Conservation (phyloP, 2,888 invertebrate species). For the Glomeris marginata region DNA sequence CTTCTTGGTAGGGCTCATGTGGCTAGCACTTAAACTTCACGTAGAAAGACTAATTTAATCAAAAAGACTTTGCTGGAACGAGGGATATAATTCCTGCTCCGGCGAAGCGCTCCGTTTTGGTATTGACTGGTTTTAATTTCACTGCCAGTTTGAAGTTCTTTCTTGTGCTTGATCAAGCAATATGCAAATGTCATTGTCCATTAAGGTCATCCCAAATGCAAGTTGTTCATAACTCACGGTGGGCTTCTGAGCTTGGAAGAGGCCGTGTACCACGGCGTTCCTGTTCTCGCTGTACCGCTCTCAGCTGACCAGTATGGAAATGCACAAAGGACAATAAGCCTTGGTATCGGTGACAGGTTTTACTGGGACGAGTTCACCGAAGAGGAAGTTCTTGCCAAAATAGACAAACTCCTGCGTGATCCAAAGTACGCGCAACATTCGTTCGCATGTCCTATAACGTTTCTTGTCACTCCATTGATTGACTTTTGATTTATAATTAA, state of each 20-base stretch:
- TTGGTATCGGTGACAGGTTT: not conserved
- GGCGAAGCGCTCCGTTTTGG: too few species aligned
- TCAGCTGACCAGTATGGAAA: not conserved
- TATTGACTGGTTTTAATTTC: too few species aligned
- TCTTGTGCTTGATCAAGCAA: too few species aligned
- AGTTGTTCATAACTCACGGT: slow-evolving; percentile 2
- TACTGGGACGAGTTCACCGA: not conserved
- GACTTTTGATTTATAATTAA: too few species aligned
- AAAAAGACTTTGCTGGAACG: too few species aligned
- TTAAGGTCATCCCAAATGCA: not conserved
- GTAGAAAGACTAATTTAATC: too few species aligned
- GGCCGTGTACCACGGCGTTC: slow-evolving; percentile 1
- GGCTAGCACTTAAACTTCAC: too few species aligned
- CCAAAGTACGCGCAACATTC: not conserved
- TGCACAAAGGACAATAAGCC: not conserved
- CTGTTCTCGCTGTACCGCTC: not conserved
- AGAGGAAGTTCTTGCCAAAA: not conserved
- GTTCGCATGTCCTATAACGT: not conserved
- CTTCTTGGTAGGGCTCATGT: not conserved
- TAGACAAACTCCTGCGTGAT: not conserved
- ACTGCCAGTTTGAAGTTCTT: too few species aligned
- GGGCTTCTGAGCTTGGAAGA: slow-evolving; percentile 2
- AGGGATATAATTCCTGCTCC: too few species aligned
- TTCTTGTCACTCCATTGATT: not conserved
- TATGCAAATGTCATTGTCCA: not conserved